Evolutionary conservation across 1,140 invertebrate genomes (phyloP), one percentile per base, ranked within the genome.

Genomic region (Ladona fulva): DNA sequence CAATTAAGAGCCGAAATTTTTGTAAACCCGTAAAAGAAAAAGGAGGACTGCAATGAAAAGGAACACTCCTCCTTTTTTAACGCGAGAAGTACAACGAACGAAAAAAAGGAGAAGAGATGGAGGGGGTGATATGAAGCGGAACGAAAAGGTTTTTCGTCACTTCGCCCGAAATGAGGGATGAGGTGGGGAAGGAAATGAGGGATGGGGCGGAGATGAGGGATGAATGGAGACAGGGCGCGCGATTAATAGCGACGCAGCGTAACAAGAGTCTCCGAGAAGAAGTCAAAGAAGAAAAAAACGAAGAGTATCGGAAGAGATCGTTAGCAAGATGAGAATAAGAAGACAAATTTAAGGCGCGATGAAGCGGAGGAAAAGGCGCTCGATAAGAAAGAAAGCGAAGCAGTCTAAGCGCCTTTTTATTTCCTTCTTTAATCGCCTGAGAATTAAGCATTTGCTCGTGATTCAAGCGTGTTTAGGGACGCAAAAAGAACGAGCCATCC

Each of bases 321-420:
- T 66, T 66, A 66, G 52, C 52, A 22, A 16, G 52, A 66, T 66
- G 52, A 66, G 52, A 66, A 66, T 66, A 66, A 66, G 52, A 66
- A 66, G 52, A 22, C 52, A 66, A 66, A 66, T 66, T 66, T 22
- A 22, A 22, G 52, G 52, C 52, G 44, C 10, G 44, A 19, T 10
- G 44, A 52, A 19, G 44, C 10, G 52, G 12, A 19, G 52, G 8
- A 37, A 37, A 37, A 37, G 29, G 29, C 29, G 29, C 3, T 37
- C 3, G 29, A 8, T 37, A 37, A 37, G 29, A 37, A 37, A 8
- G 29, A 37, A 37, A 8, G n/a, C n/a, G n/a, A n/a, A n/a, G n/a
- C n/a, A n/a, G n/a, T n/a, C n/a, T n/a, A n/a, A n/a, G 8, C 29
- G 29, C 29, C 29, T 37, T 37, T 37, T 37, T 37, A 37, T 37